A percentile compares a stretch with the other conserved stretches of the same genome.
phyloP scores from a whole-genome alignment of 2,113 vertebrate species.

The Boulengeromyrus knoepffleri region DNA sequence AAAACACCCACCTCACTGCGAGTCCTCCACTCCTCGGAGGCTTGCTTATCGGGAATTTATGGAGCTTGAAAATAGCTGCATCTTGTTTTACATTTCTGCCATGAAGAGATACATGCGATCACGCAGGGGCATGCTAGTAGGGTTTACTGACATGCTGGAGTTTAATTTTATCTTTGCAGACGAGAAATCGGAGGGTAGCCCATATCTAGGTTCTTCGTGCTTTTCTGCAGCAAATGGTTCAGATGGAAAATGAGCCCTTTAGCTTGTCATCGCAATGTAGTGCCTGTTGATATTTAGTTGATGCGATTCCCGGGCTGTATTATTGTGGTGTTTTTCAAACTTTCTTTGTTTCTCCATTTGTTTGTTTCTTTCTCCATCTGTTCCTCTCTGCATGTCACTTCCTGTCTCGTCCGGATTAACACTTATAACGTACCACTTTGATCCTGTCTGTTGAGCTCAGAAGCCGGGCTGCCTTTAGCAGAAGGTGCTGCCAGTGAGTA shows the following conservation, averaged over 20 bases:
- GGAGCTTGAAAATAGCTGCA: background rate
- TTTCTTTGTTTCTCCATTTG: slow-evolving; percentile 26
- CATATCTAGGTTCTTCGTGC: background rate
- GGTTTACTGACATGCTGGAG: background rate
- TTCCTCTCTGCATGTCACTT: slow-evolving; percentile 34
- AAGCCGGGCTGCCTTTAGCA: slow-evolving; percentile 4
- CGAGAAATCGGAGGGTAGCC: background rate
- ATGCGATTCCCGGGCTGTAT: slow-evolving; percentile 45
- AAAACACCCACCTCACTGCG: background rate
- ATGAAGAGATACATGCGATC: background rate
- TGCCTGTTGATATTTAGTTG: slow-evolving; percentile 18
- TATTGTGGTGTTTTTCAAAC: background rate
- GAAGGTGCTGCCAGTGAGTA: slow-evolving; percentile 8
- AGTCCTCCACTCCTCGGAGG: background rate
- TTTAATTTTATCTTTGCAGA: background rate
- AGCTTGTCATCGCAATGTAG: slow-evolving; percentile 30
- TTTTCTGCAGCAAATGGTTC: background rate
- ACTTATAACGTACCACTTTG: slow-evolving; percentile 23
- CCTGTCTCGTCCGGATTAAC: slow-evolving; percentile 38
- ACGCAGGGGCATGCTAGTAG: background rate
- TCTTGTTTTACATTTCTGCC: slow-evolving; percentile 3
- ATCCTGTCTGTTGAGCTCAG: slow-evolving; percentile 15
- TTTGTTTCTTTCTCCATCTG: slow-evolving; percentile 30
- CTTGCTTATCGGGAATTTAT: background rate
- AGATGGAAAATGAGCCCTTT: slow-evolving; percentile 10